Base-by-base conservation (phyloP, 2,888 invertebrate genomes). In the Melieria picta region DNA sequence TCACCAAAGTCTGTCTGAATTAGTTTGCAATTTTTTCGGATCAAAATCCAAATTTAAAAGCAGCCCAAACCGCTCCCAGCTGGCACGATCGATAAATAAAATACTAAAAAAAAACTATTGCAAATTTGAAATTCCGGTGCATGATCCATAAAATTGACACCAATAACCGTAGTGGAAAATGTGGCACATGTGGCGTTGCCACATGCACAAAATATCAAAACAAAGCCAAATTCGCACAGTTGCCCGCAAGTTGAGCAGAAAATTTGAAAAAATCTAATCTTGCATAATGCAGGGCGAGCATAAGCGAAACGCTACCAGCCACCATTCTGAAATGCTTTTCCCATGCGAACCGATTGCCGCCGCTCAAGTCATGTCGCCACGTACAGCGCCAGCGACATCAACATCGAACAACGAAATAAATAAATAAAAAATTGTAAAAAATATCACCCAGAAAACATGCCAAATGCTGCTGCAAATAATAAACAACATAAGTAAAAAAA, bases 141-240 rank as follows among this genome's bases (percentile, higher is more conserved):
- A 65, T 61, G 60, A 71, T 61, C 65, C 56, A 65, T 65, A 71
- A 70, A 65, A 65, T 55, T 65, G 46, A 55, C 58, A 60, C 45
- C 46, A 58, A 52, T 47, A 63, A 55, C 2, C 55, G 30, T 5
- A n/a, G 13, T 1, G 9, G 13, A 43, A 50, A 16, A 50, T 43
- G 10, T 1, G 6, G 50, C 11, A 42, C 50, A 50, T 16, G 6
- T 4, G 1, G 7, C 6, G 16, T 4, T 45, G 56, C 52, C 9
- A 45, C 16, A 0, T 10, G 6, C 47, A 66, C 30, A 3, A 30
- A 52, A 13, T 11, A 64, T 50, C 50, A 13, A 64, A 65, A 55
- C 43, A 43, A 43, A 16, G 7, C 5, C 57, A 57, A 30, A 11
- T 58, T 48, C 45, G n/a, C 16, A 52, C 16, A 16, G 16, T 16